Percentiles rank a stretch among this genome's conserved stretches.
These are phyloP conservation scores for Aviceda subcristata DNA, from an alignment of 2,113 vertebrate species.

Conservation along the genomic window DNA sequence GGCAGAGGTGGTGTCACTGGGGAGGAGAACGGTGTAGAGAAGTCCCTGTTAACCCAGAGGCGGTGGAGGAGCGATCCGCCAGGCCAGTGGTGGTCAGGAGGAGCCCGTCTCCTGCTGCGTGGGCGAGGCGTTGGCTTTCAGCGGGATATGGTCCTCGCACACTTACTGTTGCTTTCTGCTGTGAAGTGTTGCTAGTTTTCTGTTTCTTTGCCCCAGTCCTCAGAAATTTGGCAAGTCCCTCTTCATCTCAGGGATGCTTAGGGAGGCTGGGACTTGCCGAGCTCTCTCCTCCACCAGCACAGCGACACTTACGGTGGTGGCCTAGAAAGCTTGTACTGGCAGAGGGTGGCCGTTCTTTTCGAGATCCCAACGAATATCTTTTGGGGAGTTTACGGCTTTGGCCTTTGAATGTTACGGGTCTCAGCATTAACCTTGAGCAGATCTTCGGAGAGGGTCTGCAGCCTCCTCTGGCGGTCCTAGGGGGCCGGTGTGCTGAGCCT, in stretches of 20 bases:
- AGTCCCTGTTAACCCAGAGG: not conserved
- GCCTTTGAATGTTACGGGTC: not conserved
- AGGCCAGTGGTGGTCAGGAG: not conserved
- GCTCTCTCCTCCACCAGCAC: not conserved
- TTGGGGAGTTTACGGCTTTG: not conserved
- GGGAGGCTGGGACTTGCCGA: not conserved
- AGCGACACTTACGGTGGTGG: not conserved
- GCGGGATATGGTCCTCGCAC: not conserved
- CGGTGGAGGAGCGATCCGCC: not conserved
- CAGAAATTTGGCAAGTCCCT: not conserved
- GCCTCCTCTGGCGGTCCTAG: not conserved
- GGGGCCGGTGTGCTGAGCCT: not conserved
- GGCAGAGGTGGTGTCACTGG: not conserved
- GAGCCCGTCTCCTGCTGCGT: not conserved
- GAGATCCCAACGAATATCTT: not conserved
- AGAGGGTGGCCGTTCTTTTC: not conserved
- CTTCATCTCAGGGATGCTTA: not conserved
- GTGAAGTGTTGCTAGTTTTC: not conserved
- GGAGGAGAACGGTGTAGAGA: not conserved
- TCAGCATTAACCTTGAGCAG: not conserved
- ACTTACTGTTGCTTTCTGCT: not conserved
- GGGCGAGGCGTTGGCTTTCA: not conserved
- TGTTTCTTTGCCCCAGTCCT: not conserved
- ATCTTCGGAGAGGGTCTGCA: not conserved
- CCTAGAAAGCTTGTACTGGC: not conserved